Evolutionary conservation across 2,797 vertebrate genomes (phyloP), one percentile per base, ranked within the genome.

Genomic region (Esox lucius): DNA sequence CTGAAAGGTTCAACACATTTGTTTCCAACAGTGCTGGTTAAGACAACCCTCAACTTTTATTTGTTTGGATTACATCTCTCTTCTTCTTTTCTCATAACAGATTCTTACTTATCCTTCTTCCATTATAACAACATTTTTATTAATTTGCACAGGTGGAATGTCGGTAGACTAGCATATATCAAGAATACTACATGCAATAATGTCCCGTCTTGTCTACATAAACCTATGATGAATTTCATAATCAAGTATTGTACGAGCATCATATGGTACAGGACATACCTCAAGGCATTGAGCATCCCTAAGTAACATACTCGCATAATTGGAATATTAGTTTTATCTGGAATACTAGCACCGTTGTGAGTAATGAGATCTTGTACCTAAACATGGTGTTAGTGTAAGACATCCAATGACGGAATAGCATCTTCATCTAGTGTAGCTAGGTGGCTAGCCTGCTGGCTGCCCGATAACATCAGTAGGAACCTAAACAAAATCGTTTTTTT

Each of bases 401-500:
- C 53, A 22, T 80, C 85, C 86, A 83, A 80, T 84, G 86, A 90
- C 83, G 35, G 82, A 85, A 68, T 42, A 48, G 75, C 81, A 75
- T 81, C 84, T 75, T 74, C 26, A 22, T 68, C 39, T 71, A 74
- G 84, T 84, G 19, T 26, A 66, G 64, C 42, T 39, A 51, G 72
- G 46, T 56, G 64, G 48, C 80, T 84, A 72, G 28, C 1, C 28
- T 26, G 80, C 78, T 70, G 85, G 85, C 87, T 81, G 85, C 71
- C 83, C 85, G 92, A 93, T 94, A 93, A 88, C 86, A 90, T 94
- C 89, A 85, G 83, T 31, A 84, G 87, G 91, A 94, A 93, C 91
- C 94, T 94, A 94, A 95, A 94, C 93, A 93, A 91, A 92, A 93
- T 90, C 90, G 84, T 90, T 94, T 94, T 93, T 88, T 93, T 88